A percentile compares a stretch with the other conserved stretches of the same genome.
phyloP scores from a whole-genome alignment of 2,888 invertebrate genomes.

The Phlogophora meticulosa region DNA sequence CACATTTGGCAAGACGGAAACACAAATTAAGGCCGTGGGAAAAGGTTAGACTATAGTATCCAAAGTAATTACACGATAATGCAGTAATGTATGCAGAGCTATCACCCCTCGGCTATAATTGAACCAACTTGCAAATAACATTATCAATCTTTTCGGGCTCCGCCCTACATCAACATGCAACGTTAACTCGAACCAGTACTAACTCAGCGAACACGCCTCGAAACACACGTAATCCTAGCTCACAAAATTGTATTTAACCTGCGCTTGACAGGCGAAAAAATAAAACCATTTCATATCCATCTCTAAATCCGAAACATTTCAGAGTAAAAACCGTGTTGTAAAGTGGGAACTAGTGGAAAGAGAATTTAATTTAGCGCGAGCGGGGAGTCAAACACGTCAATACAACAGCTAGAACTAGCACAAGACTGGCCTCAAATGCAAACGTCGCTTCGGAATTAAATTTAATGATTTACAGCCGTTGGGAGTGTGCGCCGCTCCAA shows the following conservation, averaged over 20 bases:
- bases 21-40: neutral
- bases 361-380: slow-evolving; percentile 60
- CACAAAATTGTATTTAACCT: slow-evolving; percentile 29
- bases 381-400: slow-evolving; percentile 58
- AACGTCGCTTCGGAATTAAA: slow-evolving; percentile 76
- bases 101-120: slow-evolving; percentile 23
- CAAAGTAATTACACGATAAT: slow-evolving; percentile 31
- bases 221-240: slow-evolving; percentile 25
- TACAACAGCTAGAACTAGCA: slow-evolving; percentile 61
- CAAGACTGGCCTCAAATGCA: slow-evolving; percentile 71
- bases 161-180: slow-evolving; percentile 28
- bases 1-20: slow-evolving; percentile 4
- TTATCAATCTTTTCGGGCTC: slow-evolving; percentile 37
- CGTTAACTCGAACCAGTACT: slow-evolving; percentile 3
- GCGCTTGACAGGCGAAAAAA: slow-evolving; percentile 39
- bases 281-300: slow-evolving; percentile 47
- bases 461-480: slow-evolving; percentile 79
- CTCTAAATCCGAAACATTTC: slow-evolving; percentile 48
- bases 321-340: slow-evolving; percentile 42
- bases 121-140: slow-evolving; percentile 17
- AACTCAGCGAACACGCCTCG: slow-evolving; percentile 18
- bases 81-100: slow-evolving; percentile 31
- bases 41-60: neutral
- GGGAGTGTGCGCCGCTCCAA: slow-evolving; percentile 67
- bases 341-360: slow-evolving; percentile 46